A percentile compares a stretch with the other conserved stretches of the same genome.
Evolutionary conservation across 2,113 vertebrate genomes (phyloP).

Genomic region (Marmota flaviventris): DNA sequence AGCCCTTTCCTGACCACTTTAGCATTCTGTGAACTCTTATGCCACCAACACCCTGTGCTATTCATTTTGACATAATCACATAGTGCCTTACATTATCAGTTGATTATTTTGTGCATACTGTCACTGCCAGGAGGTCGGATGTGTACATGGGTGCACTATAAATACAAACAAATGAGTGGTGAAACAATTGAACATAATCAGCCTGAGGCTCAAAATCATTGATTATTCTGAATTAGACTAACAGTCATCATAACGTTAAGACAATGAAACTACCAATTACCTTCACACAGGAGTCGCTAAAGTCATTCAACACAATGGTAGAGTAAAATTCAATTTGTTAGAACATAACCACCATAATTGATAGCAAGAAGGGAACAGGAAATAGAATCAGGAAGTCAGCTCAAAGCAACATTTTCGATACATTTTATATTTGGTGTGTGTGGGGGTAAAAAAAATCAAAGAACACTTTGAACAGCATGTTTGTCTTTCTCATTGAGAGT

Average conservation of each 20-base stretch:
- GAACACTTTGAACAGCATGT: background rate
- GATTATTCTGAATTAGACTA: slow-evolving; percentile 60
- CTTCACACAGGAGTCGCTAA: slow-evolving; percentile 37
- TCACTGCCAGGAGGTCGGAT: background rate
- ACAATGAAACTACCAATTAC: slow-evolving; percentile 66
- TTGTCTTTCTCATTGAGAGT: background rate
- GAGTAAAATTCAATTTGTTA: slow-evolving; percentile 17
- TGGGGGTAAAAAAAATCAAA: background rate
- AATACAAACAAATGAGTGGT: background rate
- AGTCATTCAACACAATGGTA: background rate
- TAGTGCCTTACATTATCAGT: background rate
- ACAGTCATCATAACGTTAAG: slow-evolving; percentile 15
- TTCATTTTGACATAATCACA: slow-evolving; percentile 30
- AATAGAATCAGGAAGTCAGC: background rate
- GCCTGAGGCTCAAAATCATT: slow-evolving; percentile 20
- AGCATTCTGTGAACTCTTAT: background rate
- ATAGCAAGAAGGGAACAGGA: slow-evolving; percentile 35
- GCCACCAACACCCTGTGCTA: background rate
- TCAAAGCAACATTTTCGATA: background rate
- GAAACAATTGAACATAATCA: slow-evolving; percentile 35
- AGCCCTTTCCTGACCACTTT: background rate
- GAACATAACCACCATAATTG: slow-evolving; percentile 8
- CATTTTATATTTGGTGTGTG: background rate
- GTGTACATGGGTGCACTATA: background rate
- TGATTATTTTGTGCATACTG: background rate